Evolutionary conservation across 2,797 vertebrate species (phyloP), one percentile per base, ranked within the genome.

Genomic region (Petrocephalus sullivani): DNA sequence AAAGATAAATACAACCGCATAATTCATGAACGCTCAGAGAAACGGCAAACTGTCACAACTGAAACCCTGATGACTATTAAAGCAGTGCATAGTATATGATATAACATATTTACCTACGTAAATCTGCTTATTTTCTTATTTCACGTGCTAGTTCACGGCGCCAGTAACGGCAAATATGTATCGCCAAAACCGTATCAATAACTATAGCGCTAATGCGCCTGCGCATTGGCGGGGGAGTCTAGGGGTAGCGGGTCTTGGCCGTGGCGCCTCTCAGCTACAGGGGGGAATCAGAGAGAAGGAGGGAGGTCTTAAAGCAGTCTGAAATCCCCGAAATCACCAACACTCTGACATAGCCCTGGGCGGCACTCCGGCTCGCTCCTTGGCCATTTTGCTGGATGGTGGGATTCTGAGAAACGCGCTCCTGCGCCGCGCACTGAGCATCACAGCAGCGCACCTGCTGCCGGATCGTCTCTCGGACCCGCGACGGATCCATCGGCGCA

Each of bases 171-270:
- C 49, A 37, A 53, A 33, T 6, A 21, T 16, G 12, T 51, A 10
- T 56, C 28, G 28, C 61, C 51, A 56, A 58, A 84, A 33, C 12
- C 58, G 9, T 46, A 21, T 41, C 53, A 28, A 86, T 56, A 64
- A 23, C 78, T 1, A 16, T 7, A 51, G 14, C 41, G 33, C 58
- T 54, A 86, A 16, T 88, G 54, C 88, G 88, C 88, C 12, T 88
- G 82, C 88, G 88, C 83, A 51, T 53, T 82, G 60, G 83, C 46
- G 83, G 82, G 88, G 64, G 75, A 71, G 83, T 89, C 85, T 78
- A 54, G 61, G 87, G 84, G 67, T 57, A 71, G 28, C 16, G 53
- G 81, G 21, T 84, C 81, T 16, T 84, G 81, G 28, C 12, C 9
- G 46, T 49, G 46, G 87, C 87, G 60, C 87, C 87, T 54, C 58